Base-by-base conservation (phyloP, 2,113 vertebrate species). In the Boleophthalmus pectinirostris region DNA sequence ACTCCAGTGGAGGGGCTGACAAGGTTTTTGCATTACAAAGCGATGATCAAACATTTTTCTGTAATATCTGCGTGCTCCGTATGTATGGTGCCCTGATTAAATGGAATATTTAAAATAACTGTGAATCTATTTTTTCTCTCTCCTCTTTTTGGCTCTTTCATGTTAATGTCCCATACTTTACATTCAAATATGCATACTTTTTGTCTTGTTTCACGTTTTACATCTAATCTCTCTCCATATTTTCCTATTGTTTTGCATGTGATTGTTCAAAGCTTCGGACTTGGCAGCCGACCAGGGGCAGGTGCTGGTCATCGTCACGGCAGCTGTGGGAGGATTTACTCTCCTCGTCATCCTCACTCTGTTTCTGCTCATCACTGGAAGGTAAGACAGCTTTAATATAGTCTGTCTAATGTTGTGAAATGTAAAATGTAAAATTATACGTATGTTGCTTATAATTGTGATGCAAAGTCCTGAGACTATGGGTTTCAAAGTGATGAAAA, bases 291-390 rank as follows among this genome's bases (percentile, higher is more conserved):
- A 98, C 80, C 97, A 98, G 74, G 96, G 97, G 63, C 97, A 98
- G 88, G 96, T 98, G 74, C 93, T 98, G 49, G 97, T 98, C 58
- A 96, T 98, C 69, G 95, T 96, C 82, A 98, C 96, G 0, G 97
- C 97, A 0, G 96, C 97, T 0, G 97, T 98, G 1, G 97, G 97
- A 21, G 96, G 97, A 81, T 98, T 98, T 87, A 97, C 97, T 21
- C 96, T 98, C 53, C 93, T 98, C 3, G 92, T 98, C 87, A 98
- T 98, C 87, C 96, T 98, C 81, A 98, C 96, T 49, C 92, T 98
- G 78, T 98, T 98, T 94, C 96, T 97, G 92, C 92, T 98, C 73
- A 97, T 98, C 91, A 98, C 97, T 16, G 96, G 96, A 72, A 95
- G 97, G 97, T 98, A 97, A 95, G 89, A 77, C 7, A 15, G 21